phyloP scores from a whole-genome alignment of 1,140 invertebrate genomes.

The Vanessa atalanta region DNA sequence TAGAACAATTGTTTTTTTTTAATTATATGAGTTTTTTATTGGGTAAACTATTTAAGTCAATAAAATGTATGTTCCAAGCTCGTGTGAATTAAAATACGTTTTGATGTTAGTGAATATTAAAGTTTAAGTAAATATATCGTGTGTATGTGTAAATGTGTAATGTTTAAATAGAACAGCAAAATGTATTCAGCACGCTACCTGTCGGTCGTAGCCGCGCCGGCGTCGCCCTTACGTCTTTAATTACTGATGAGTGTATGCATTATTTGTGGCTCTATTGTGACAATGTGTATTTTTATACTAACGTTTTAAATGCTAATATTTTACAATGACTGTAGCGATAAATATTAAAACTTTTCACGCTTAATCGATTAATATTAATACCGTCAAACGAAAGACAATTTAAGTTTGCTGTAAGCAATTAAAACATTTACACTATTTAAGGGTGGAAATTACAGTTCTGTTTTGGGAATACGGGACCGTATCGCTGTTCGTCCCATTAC shows the following conservation, averaged over 20 bases:
- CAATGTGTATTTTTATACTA: neutral
- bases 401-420: constrained; percentile 31
- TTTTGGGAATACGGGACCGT: constrained; percentile 35
- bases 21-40: too few species aligned
- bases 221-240: constrained; percentile 59
- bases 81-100: too few species aligned
- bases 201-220: constrained; percentile 23
- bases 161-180: constrained; percentile 9
- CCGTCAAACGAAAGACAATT: constrained; percentile 10
- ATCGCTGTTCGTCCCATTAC: constrained; percentile 61
- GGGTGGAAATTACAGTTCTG: constrained; percentile 31
- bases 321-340: neutral
- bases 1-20: too few species aligned
- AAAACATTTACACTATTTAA: constrained; percentile 29
- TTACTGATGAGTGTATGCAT: constrained; percentile 39
- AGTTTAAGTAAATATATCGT: neutral
- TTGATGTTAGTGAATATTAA: too few species aligned
- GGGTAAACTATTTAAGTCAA: too few species aligned
- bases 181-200: constrained; percentile 18
- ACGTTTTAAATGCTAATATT: constrained; percentile 2
- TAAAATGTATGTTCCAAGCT: too few species aligned
- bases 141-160: neutral
- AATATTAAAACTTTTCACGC: neutral
- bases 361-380: neutral
- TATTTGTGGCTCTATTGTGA: neutral